A percentile compares a stretch with the other conserved stretches of the same genome.
phyloP scores from a whole-genome alignment of 2,113 vertebrate species.

The Rousettus leschenaultii region DNA sequence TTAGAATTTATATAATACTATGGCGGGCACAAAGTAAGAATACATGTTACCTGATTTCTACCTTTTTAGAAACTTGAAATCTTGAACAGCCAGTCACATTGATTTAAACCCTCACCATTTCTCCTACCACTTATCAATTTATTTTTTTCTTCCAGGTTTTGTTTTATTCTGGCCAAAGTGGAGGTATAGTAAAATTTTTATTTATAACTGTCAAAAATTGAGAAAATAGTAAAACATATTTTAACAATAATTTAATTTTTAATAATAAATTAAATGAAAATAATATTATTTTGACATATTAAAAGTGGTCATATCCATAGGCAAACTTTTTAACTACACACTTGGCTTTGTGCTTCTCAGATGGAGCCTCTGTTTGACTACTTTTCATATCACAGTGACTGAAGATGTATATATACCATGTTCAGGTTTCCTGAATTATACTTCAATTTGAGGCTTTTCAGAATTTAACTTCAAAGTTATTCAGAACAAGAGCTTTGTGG shows the following conservation, averaged over 20 bases:
- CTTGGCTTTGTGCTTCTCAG: not conserved
- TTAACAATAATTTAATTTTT: not conserved
- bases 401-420: not conserved
- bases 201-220: not conserved
- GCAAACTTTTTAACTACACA: not conserved
- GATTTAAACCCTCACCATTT: not conserved
- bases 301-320: not conserved
- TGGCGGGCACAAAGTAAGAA: not conserved
- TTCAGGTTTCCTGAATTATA: constrained; percentile 47
- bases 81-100: not conserved
- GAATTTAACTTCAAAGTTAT: constrained; percentile 70
- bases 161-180: not conserved
- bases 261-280: not conserved
- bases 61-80: not conserved
- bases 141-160: not conserved
- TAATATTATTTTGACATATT: not conserved
- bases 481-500: constrained; percentile 64
- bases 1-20: not conserved
- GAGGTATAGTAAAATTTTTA: not conserved
- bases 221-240: not conserved
- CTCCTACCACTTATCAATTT: not conserved
- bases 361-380: not conserved
- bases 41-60: not conserved
- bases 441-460: constrained; percentile 59
- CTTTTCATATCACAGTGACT: not conserved